Percentiles rank a stretch among this genome's conserved stretches.
These are phyloP conservation scores for Orthosia gracilis DNA, from an alignment of 2,888 invertebrate species.

Conservation along the genomic window DNA sequence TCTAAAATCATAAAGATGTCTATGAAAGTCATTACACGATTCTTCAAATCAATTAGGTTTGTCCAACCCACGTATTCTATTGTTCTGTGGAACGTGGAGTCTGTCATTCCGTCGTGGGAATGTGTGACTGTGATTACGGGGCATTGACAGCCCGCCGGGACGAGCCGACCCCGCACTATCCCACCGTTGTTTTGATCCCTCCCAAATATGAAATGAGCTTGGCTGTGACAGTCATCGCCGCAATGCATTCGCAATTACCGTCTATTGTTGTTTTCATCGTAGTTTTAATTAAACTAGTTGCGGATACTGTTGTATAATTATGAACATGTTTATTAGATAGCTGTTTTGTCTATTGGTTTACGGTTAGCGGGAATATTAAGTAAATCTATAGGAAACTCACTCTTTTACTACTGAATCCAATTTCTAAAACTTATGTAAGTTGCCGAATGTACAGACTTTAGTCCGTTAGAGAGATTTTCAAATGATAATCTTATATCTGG, in stretches of 20 bases:
- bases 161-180: conserved; percentile 47
- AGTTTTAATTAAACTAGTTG: conserved; percentile 63
- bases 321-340: conserved; percentile 1
- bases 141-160: conserved; percentile 61
- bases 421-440: conserved; percentile 1
- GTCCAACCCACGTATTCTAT: conserved; percentile 58
- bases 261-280: conserved; percentile 65
- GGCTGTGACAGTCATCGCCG: conserved; percentile 67
- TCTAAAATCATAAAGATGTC: conserved; percentile 21
- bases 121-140: conserved; percentile 64
- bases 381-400: conserved; percentile 1
- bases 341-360: conserved; percentile 1
- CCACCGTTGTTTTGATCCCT: conserved; percentile 69
- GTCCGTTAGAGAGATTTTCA: not conserved
- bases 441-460: not conserved
- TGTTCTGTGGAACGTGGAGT: conserved; percentile 55
- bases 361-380: not conserved
- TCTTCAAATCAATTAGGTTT: conserved; percentile 61
- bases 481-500: not conserved
- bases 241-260: conserved; percentile 68
- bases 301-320: conserved; percentile 18
- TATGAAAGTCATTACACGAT: conserved; percentile 36
- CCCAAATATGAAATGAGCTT: conserved; percentile 69
- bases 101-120: conserved; percentile 66
- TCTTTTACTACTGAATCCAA: not conserved